These are phyloP conservation scores for Xylocampa areola DNA, from an alignment of 2,888 invertebrate species.

Conservation along the genomic window DNA sequence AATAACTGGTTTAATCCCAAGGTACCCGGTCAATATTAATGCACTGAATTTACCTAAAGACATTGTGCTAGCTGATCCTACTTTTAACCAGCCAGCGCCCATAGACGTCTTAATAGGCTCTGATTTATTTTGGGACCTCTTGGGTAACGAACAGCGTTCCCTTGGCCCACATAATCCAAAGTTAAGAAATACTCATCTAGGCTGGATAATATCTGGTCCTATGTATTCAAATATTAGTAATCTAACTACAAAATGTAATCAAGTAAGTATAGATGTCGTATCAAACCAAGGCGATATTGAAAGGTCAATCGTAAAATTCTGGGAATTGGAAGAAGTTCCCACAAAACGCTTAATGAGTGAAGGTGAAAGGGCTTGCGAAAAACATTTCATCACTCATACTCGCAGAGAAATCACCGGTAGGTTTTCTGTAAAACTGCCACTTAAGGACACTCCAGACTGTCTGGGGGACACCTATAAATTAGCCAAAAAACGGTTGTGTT, in stretches of 20 bases:
- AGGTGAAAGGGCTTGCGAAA: conserved; percentile 45
- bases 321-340: conserved; percentile 55
- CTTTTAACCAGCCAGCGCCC: background rate
- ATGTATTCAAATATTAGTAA: conserved; percentile 2
- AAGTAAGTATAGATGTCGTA: background rate
- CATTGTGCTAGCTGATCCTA: conserved; percentile 3
- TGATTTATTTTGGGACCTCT: too few relatives aligned
- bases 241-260: conserved; percentile 22
- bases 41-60: background rate
- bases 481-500: conserved; percentile 47
- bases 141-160: background rate
- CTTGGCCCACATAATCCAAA: too few relatives aligned
- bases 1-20: conserved; percentile 8
- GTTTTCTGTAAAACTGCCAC: conserved; percentile 44
- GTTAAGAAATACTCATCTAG: too few relatives aligned
- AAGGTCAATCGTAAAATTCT: conserved; percentile 38
- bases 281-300: background rate
- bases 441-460: conserved; percentile 22
- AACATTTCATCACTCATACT: conserved; percentile 45
- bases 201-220: conserved; percentile 52
- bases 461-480: conserved; percentile 46
- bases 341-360: conserved; percentile 15
- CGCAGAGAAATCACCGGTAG: conserved; percentile 28
- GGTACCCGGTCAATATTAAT: background rate
- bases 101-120: conserved; percentile 2